These are phyloP conservation scores for Catostylus mosaicus DNA, from an alignment of 30 jellyfish, hydroid and myxozoan species.

Conservation along the genomic window DNA sequence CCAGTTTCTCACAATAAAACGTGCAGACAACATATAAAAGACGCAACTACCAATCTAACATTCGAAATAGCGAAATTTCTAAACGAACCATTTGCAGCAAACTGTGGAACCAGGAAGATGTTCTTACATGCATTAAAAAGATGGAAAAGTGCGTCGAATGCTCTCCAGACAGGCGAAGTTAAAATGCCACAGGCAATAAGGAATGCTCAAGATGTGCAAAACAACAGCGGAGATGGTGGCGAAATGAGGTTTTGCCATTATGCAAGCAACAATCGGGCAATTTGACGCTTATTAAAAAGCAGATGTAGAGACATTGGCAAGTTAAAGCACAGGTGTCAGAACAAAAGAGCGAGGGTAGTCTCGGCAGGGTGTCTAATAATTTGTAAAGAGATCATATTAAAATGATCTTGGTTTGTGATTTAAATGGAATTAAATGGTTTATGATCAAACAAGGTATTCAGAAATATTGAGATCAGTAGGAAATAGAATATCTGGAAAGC, in stretches of 20 bases:
- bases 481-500: too few relatives aligned
- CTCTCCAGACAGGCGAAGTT: not conserved
- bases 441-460: constrained; percentile 4
- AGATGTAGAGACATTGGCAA: constrained; percentile 47
- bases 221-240: not conserved
- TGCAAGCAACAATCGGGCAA: constrained; percentile 7
- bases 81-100: too few relatives aligned
- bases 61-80: too few relatives aligned
- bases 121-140: too few relatives aligned
- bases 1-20: too few relatives aligned
- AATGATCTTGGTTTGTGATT: constrained; percentile 18
- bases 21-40: too few relatives aligned
- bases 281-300: constrained; percentile 18
- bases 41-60: too few relatives aligned
- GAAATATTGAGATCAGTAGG: too few relatives aligned
- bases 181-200: not conserved
- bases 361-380: constrained; percentile 24
- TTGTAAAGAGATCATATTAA: constrained; percentile 4
- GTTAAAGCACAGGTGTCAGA: constrained; percentile 50
- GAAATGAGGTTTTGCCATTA: not conserved
- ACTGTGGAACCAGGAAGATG: too few relatives aligned
- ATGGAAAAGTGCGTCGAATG: too few relatives aligned
- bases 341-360: constrained; percentile 38
- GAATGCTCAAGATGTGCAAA: constrained; percentile 24
- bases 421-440: not conserved